Evolutionary conservation across 2,888 invertebrate species (phyloP).

Genomic region (Phytoseiulus persimilis): DNA sequence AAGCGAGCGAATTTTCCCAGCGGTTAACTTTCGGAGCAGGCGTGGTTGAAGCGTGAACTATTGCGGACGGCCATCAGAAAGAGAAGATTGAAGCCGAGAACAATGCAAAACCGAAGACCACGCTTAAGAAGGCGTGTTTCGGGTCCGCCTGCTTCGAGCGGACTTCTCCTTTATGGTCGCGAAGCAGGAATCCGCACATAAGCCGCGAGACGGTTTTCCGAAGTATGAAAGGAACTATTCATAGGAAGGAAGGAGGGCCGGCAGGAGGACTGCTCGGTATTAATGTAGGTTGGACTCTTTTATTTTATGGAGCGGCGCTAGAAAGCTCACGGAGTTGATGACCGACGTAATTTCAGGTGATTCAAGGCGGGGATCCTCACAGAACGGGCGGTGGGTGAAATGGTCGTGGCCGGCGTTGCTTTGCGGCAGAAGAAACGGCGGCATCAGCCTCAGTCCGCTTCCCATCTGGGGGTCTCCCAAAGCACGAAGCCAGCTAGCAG

Average conservation of each 20-base stretch:
- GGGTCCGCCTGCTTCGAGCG: background rate
- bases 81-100: background rate
- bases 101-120: background rate
- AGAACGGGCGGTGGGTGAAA: constrained; percentile 5
- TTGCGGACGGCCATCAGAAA: background rate
- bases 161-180: background rate
- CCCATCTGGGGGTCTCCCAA: background rate
- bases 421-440: background rate
- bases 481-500: background rate
- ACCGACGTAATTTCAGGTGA: constrained; percentile 5
- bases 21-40: background rate
- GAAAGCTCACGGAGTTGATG: background rate
- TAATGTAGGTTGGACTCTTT: background rate
- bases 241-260: background rate
- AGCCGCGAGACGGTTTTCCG: background rate
- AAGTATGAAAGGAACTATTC: background rate
- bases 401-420: background rate
- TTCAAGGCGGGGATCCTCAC: constrained; percentile 5
- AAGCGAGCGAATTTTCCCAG: background rate
- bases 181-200: background rate
- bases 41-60: background rate
- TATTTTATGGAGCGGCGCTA: background rate
- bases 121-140: background rate
- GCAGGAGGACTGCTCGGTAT: background rate
- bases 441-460: background rate